These are phyloP conservation scores for Lerista edwardsae DNA, from an alignment of 2,797 vertebrate species.

Conservation along the genomic window DNA sequence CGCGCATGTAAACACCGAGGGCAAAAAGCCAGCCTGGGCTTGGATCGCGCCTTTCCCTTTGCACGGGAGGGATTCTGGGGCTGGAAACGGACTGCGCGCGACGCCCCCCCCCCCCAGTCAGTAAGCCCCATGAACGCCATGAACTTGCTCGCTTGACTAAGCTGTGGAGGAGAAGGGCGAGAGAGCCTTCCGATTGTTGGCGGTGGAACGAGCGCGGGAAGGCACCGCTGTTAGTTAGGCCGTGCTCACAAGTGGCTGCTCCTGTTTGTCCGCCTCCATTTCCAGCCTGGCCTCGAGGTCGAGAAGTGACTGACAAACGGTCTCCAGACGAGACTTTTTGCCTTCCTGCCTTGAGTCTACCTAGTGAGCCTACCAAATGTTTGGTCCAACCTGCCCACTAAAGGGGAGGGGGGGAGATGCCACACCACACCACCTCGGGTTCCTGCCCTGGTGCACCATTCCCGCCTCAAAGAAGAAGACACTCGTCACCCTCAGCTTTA, in stretches of 20 bases:
- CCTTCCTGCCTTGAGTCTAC: not conserved
- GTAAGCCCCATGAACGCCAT: too few species aligned
- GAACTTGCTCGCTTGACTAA: too few species aligned
- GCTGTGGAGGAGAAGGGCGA: not conserved
- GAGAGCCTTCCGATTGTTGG: not conserved
- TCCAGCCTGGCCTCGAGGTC: not conserved
- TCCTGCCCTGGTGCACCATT: not conserved
- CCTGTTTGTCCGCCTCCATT: not conserved
- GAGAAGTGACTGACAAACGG: not conserved
- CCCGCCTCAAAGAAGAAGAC: not conserved
- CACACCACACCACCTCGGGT: not conserved
- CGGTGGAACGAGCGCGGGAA: not conserved
- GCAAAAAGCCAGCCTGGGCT: not conserved
- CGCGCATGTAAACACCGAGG: not conserved
- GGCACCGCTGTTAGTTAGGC: too few species aligned
- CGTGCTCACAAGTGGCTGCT: not conserved
- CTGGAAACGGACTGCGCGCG: too few species aligned
- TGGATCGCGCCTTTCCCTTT: too few species aligned
- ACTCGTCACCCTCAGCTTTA: not conserved
- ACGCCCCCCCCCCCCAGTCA: accelerated
- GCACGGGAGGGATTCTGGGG: not conserved
- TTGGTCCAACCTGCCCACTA: not conserved
- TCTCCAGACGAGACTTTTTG: not conserved
- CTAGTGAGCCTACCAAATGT: not conserved
- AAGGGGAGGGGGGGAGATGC: not conserved